phyloP scores from a whole-genome alignment of 2,797 vertebrate species.

The Allobates femoralis region DNA sequence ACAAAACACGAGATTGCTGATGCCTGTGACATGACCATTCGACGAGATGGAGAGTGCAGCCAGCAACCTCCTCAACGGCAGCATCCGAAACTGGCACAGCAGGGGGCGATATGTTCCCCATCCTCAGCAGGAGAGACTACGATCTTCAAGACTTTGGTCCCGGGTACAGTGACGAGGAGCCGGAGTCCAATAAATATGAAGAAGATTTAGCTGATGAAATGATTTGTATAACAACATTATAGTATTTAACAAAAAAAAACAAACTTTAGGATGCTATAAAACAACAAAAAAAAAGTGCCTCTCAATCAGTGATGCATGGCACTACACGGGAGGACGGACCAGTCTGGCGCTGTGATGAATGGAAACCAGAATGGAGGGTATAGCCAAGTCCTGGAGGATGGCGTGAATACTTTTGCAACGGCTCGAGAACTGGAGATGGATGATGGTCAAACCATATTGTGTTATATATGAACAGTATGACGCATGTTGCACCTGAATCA shows the following conservation, averaged over 20 bases:
- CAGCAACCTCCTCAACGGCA: slow-evolving; percentile 92
- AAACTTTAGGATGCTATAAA: slow-evolving; percentile 74
- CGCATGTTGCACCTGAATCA: slow-evolving; percentile 52
- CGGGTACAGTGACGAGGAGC: slow-evolving; percentile 96
- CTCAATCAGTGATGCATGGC: slow-evolving; percentile 85
- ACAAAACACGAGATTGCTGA: slow-evolving; percentile 98
- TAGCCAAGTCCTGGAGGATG: background rate
- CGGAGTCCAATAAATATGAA: slow-evolving; percentile 87
- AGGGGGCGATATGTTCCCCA: slow-evolving; percentile 83
- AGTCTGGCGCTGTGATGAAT: slow-evolving; percentile 69
- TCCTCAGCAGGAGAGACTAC: slow-evolving; percentile 84
- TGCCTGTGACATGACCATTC: slow-evolving; percentile 98
- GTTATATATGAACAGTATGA: slow-evolving; percentile 48
- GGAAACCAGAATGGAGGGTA: too few relatives aligned
- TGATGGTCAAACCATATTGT: slow-evolving; percentile 48
- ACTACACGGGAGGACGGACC: slow-evolving; percentile 76
- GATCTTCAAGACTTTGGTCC: slow-evolving; percentile 91
- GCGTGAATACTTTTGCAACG: background rate
- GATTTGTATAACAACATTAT: slow-evolving; percentile 99
- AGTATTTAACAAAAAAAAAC: slow-evolving; percentile 76
- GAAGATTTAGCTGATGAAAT: slow-evolving; percentile 99
- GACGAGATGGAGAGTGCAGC: slow-evolving; percentile 99
- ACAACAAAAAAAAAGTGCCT: slow-evolving; percentile 91
- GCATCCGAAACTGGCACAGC: slow-evolving; percentile 80
- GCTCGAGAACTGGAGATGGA: slow-evolving; percentile 6